Evolutionary conservation across 2,888 invertebrate species (phyloP), one percentile per base, ranked within the genome.

Genomic region (Caenorhabditis wallacei): DNA sequence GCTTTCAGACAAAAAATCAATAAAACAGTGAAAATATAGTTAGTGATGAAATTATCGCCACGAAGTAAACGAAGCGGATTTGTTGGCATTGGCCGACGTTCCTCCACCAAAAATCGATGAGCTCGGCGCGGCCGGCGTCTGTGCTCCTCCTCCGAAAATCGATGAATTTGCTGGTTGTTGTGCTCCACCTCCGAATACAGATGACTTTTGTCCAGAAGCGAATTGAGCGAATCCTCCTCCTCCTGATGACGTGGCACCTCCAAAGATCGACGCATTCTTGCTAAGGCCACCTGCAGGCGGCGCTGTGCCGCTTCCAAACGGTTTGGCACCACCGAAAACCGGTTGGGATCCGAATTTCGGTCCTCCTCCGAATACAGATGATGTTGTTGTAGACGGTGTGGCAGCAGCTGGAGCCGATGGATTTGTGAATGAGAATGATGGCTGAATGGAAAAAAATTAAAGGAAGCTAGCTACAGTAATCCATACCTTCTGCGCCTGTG

Each of bases 31-130:
- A n/a, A n/a, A n/a, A n/a, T n/a, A n/a, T n/a, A 37, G 54, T 71
- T 57, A 71, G 59, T 66, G 64, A 74, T 75, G 57, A 66, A 66
- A 66, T 81, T 35, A 81, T 64, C 81, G 30, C 81, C 81, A 81
- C n/a, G 81, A 76, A 2, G 63, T 70, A 56, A 81, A 81, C 57
- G 66, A 57, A 11, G 63, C 1, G 18, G 66, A 37, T 35, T 80
- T 80, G 40, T 75, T 81, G 57, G 22, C 57, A 16, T 76, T 75
- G 0, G 63, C 37, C 22, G 80, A 68, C 0, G 80, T 24, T 59
- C 80, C 80, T 18, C 82, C 82, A 16, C 82, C 82, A 35, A 82
- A 82, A 24, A 82, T 71, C n/a, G 82, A 82, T 20, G 81, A 75
- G 4, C 13, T 53, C n/a, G 63, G 35, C 1, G 71, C 30, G 2